A percentile compares a stretch with the other conserved stretches of the same genome.
These are phyloP conservation scores for Drosophila ambigua DNA, from an alignment of 1,140 invertebrate species.

Conservation along the genomic window DNA sequence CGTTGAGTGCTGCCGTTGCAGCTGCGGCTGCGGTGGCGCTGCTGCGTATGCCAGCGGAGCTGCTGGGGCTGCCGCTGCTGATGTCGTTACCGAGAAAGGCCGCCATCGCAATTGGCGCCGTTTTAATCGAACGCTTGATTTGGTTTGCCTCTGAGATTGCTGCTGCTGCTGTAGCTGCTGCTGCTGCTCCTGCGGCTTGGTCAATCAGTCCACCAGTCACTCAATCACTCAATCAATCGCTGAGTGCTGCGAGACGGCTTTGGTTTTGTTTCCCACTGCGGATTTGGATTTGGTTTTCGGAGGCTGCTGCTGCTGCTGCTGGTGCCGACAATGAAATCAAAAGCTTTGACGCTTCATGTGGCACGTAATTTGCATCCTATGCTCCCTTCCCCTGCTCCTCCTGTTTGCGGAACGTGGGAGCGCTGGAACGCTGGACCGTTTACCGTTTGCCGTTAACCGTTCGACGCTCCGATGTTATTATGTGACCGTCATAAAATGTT, in stretches of 20 bases:
- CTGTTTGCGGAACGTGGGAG: too few species aligned
- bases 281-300: neutral
- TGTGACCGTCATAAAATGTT: slow-evolving; percentile 77
- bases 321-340: slow-evolving; percentile 70
- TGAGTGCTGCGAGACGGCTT: slow-evolving; percentile 6
- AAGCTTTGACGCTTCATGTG: slow-evolving; percentile 65
- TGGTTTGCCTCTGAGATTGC: slow-evolving; percentile 21
- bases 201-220: slow-evolving; percentile 43
- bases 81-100: slow-evolving; percentile 58
- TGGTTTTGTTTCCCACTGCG: neutral
- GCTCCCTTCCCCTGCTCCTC: slow-evolving; percentile 3
- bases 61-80: slow-evolving; percentile 35
- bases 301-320: slow-evolving; percentile 2
- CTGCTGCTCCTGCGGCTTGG: slow-evolving; percentile 14
- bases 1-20: slow-evolving; percentile 28
- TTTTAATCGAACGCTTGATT: slow-evolving; percentile 56
- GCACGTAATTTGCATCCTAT: slow-evolving; percentile 64
- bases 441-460: slow-evolving; percentile 11
- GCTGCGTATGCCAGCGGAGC: slow-evolving; percentile 32
- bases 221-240: slow-evolving; percentile 4
- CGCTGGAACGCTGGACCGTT: too few species aligned
- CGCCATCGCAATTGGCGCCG: slow-evolving; percentile 71
- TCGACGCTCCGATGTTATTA: slow-evolving; percentile 58
- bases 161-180: slow-evolving; percentile 5
- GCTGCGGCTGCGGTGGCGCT: slow-evolving; percentile 21